Conservation (phyloP, 2,797 vertebrate species). For the Hybognathus amarus region DNA sequence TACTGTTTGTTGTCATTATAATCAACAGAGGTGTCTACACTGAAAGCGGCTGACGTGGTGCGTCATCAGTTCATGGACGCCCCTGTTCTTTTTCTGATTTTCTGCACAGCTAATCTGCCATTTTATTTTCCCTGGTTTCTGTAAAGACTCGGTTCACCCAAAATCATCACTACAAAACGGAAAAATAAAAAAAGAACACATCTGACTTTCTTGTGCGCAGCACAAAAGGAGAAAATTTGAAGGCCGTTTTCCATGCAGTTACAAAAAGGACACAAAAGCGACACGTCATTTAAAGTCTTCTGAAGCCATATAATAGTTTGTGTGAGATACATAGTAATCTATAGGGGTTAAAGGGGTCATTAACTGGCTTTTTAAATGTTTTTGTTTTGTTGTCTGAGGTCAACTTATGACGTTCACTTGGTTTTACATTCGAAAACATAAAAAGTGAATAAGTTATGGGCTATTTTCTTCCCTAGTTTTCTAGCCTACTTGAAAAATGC, state of each 20-base stretch:
- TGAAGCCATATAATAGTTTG: background rate
- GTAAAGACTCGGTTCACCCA: background rate
- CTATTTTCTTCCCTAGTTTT: too few species aligned
- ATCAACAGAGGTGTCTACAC: background rate
- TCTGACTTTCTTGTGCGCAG: background rate
- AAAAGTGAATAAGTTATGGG: too few species aligned
- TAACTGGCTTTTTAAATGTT: too few species aligned
- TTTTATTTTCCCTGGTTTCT: background rate
- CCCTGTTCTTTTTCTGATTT: background rate
- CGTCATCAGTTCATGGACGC: background rate
- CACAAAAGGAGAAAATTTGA: slow-evolving; percentile 2
- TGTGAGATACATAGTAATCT: background rate
- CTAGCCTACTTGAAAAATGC: too few species aligned
- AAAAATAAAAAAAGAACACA: too few species aligned
- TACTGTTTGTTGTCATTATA: background rate
- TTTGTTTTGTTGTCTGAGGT: too few species aligned
- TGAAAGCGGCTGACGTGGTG: background rate
- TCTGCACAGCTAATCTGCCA: background rate
- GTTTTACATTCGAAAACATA: too few species aligned
- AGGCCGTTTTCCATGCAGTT: background rate
- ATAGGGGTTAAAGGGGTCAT: background rate
- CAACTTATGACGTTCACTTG: too few species aligned
- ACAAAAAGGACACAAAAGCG: background rate
- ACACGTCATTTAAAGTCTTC: background rate
- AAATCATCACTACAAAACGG: background rate